These are phyloP conservation scores for Pristionchus maxplancki DNA, from an alignment of 2,888 invertebrate genomes.

Conservation along the genomic window DNA sequence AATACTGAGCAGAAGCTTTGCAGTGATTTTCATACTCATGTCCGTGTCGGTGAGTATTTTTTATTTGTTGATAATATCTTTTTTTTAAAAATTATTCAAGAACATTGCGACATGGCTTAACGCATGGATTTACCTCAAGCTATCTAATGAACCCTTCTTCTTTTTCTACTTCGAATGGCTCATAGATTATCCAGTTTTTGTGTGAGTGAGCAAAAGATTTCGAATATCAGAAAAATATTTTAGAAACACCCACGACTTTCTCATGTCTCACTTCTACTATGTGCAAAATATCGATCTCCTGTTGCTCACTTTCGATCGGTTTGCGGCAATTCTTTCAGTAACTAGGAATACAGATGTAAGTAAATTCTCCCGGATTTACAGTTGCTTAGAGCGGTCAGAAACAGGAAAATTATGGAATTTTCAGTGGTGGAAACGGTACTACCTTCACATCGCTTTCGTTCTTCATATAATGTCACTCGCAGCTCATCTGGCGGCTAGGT, in stretches of 20 bases:
- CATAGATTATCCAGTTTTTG: not conserved
- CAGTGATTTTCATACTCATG: not conserved
- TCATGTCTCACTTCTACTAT: not conserved
- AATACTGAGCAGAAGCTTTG: not conserved
- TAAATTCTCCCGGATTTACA: no score
- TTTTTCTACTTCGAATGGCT: not conserved
- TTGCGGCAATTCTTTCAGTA: not conserved
- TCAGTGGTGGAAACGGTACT: no score
- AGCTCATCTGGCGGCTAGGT: no score
- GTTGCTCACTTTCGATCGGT: not conserved
- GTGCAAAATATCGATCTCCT: not conserved
- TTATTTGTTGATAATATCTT: no score
- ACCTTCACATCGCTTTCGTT: no score
- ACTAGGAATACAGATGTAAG: no score
- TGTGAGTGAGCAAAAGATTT: not conserved
- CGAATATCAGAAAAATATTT: not conserved
- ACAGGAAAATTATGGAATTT: no score
- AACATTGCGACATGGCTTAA: constrained; percentile 1
- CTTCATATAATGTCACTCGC: no score
- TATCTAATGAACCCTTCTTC: not conserved
- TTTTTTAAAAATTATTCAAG: not conserved
- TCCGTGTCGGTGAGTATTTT: not conserved
- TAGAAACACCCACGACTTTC: not conserved
- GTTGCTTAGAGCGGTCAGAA: no score
- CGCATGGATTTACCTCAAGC: not conserved